Base-by-base conservation (phyloP, 2,888 invertebrate genomes). In the Acholoe squamosa region DNA sequence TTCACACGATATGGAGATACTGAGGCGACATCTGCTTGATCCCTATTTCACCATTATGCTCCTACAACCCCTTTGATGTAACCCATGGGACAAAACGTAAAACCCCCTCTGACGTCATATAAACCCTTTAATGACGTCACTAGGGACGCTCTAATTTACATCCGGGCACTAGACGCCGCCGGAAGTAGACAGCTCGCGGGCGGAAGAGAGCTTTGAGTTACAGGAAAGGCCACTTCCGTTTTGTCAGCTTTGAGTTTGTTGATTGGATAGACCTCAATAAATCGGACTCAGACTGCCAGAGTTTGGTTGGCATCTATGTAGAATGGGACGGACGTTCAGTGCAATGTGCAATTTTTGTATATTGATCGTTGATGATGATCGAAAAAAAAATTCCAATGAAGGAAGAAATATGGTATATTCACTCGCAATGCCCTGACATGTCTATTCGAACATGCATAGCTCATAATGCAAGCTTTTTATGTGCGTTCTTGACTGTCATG, bases 161-260 rank as follows among this genome's bases (percentile, higher is more conserved):
- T 33, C 80, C 80, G 34, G 80, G 43, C 80, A 25, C 31, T 43
- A 80, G 80, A 80, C 80, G 80, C 80, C 16, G n/a, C 34, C 33
- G 80, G 80, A 80, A 80, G 43, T 43, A 43, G 80, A 25, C 31
- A 3, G 80, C 22, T 25, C 16, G n/a, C 1, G 43, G 43, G 1
- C 80, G 80, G 80, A 80, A 80, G 80, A 3, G 80, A 16, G 43
- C 80, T 7, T 16, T n/a, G 34, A 80, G 80, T 7, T 31, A 31
- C 31, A 14, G 25, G 76, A 31, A 16, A 76, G 80, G 1, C 22
- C 34, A 80, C 34, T 80, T 80, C 80, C 80, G 80, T 12, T 80
- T 33, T n/a, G 80, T 14, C 14, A 34, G 43, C 80, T 80, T 76
- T 80, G 80, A 80, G 80, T 22, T 80, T 33, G 33, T 34, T 80